phyloP scores from a whole-genome alignment of 1,140 invertebrate species.

The Rhynchophorus ferrugineus region DNA sequence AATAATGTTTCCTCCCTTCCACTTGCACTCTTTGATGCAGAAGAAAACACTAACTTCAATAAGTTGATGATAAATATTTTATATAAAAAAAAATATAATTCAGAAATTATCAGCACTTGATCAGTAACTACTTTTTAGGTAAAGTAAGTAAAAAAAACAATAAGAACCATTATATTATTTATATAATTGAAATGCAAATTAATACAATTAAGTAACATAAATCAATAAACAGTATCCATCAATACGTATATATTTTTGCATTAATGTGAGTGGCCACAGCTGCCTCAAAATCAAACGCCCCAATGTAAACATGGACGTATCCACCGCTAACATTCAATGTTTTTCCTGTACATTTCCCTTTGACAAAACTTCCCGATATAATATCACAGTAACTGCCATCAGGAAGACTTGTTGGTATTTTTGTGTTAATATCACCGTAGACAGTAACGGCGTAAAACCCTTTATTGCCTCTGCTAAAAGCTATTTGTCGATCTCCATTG shows the following conservation, averaged over 20 bases:
- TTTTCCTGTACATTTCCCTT: slow-evolving; percentile 63
- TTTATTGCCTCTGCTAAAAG: slow-evolving; percentile 60
- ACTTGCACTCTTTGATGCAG: too few species aligned
- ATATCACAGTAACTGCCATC: slow-evolving; percentile 80
- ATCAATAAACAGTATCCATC: too few species aligned
- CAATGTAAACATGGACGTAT: slow-evolving; percentile 54
- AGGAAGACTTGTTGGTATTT: slow-evolving; percentile 61
- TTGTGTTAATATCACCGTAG: slow-evolving; percentile 50
- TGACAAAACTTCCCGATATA: slow-evolving; percentile 59
- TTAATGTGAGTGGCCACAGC: slow-evolving; percentile 69
- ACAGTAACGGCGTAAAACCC: slow-evolving; percentile 72
- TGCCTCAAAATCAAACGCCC: slow-evolving; percentile 54
- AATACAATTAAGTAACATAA: too few species aligned
- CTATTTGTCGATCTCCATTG: slow-evolving; percentile 65
- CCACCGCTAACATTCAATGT: slow-evolving; percentile 58
- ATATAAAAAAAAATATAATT: too few species aligned
- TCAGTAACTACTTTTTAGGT: too few species aligned
- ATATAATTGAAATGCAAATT: too few species aligned
- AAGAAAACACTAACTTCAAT: too few species aligned
- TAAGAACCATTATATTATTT: too few species aligned
- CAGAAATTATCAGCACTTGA: too few species aligned
- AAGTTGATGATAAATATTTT: too few species aligned
- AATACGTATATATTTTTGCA: slow-evolving; percentile 30
- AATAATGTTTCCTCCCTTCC: too few species aligned
- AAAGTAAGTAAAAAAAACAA: too few species aligned